Evolutionary conservation across 2,797 vertebrate species (phyloP), one percentile per base, ranked within the genome.

Genomic region (Hydrophis major): DNA sequence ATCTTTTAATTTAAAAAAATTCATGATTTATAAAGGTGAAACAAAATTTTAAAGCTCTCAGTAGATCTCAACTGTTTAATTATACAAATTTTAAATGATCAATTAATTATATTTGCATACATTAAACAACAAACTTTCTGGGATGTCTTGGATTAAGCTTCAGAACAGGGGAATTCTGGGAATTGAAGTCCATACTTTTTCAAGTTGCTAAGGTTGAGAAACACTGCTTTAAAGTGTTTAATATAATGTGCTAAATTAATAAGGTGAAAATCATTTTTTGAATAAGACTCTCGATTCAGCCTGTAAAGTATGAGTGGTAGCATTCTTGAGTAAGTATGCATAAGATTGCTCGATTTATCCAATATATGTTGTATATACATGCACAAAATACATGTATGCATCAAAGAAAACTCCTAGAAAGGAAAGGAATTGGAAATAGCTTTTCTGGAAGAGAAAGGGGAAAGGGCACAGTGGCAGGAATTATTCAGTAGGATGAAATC

Each of bases 71-170:
- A 27, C 57, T 59, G 32, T 57, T 90, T 90, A 90, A 90, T 59
- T 83, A 56, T 83, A 90, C 78, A 56, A 83, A 86, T 60, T 86
- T 91, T 91, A 91, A 91, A 60, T 91, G 55, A 47, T 37, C 59
- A 47, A 86, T 91, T 91, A 86, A 86, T 86, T 60, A 27, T 16
- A 91, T 91, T 60, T 86, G 11, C 32, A 83, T 86, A n/a, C 28
- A 74, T 91, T 59, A 86, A 59, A 90, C 78, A 91, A 57, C 53
- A 59, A 86, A 74, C 55, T 57, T n/a, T 86, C 20, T 91, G 20
- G 2, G 18, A 57, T 37, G 87, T 56, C n/a, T 56, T 20, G 11
- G 11, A 74, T 32, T n/a, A n/a, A 56, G 2, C 28, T 55, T 90
- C 16, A 32, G 69, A 20, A 32, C 12, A 90, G 57, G 6, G 57